Percentiles rank a stretch among this genome's conserved stretches.
Conservation (phyloP, 2,888 invertebrate genomes). For the Dusona sp. region DNA sequence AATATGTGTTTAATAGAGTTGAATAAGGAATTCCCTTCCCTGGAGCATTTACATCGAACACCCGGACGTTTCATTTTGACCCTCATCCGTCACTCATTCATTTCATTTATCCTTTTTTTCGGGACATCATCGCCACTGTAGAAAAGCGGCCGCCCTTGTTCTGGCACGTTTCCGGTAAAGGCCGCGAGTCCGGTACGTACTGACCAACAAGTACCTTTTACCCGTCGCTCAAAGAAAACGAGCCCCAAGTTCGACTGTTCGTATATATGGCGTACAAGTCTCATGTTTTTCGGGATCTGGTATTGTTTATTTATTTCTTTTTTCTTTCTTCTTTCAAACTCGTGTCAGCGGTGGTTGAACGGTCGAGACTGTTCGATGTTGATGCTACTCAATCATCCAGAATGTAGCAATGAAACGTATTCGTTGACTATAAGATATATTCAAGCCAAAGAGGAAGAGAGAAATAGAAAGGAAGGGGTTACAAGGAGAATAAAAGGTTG, state of each 20-base stretch:
- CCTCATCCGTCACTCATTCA: neutral
- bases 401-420: neutral
- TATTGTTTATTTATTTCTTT: neutral
- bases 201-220: constrained; percentile 20
- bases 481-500: constrained; percentile 7
- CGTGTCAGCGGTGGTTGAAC: neutral
- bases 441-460: neutral
- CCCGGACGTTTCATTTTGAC: neutral
- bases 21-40: no score
- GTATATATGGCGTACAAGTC: constrained; percentile 39
- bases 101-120: neutral
- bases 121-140: no score
- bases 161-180: constrained; percentile 5
- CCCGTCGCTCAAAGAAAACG: constrained; percentile 2
- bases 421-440: neutral
- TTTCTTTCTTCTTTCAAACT: no score
- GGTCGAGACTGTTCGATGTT: neutral
- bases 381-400: constrained; percentile 17
- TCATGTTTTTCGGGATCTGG: constrained; percentile 34
- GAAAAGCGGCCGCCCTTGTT: constrained; percentile 4
- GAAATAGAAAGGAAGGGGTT: neutral
- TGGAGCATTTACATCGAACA: neutral
- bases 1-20: no score
- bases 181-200: constrained; percentile 25
- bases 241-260: neutral